Percentiles rank a stretch among this genome's conserved stretches.
Conservation (phyloP, 1,140 invertebrate species). For the Meloidogyne exigua region DNA sequence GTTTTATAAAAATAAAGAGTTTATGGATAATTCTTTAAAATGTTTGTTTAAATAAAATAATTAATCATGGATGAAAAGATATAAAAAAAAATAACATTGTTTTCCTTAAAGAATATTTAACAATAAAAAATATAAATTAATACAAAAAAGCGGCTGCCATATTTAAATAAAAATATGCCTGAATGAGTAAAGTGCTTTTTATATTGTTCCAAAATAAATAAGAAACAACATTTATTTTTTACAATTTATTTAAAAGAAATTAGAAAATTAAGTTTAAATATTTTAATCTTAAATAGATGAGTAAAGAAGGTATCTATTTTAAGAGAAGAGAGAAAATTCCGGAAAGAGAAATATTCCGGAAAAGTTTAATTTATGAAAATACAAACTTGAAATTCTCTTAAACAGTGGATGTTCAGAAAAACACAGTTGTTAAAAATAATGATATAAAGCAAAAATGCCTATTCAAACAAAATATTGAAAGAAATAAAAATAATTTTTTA, state of each 20-base stretch:
- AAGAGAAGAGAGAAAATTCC: not conserved
- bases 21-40: too few species aligned
- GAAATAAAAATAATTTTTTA: not conserved
- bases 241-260: not conserved
- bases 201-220: not conserved
- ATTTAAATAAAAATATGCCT: not conserved
- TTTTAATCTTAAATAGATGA: not conserved
- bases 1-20: too few species aligned
- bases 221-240: not conserved
- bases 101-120: not conserved
- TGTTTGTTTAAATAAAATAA: too few species aligned
- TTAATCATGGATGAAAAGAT: not conserved
- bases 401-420: too few species aligned
- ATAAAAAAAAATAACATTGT: not conserved
- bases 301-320: not conserved
- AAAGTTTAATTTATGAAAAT: too few species aligned
- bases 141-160: not conserved
- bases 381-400: too few species aligned
- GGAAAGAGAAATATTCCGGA: too few species aligned
- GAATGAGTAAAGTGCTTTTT: not conserved
- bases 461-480: not conserved
- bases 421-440: too few species aligned
- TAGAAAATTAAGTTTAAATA: not conserved
- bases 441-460: not conserved
- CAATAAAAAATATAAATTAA: not conserved